These are phyloP conservation scores for Diaperis boleti DNA, from an alignment of 2,888 invertebrate genomes.

Conservation along the genomic window DNA sequence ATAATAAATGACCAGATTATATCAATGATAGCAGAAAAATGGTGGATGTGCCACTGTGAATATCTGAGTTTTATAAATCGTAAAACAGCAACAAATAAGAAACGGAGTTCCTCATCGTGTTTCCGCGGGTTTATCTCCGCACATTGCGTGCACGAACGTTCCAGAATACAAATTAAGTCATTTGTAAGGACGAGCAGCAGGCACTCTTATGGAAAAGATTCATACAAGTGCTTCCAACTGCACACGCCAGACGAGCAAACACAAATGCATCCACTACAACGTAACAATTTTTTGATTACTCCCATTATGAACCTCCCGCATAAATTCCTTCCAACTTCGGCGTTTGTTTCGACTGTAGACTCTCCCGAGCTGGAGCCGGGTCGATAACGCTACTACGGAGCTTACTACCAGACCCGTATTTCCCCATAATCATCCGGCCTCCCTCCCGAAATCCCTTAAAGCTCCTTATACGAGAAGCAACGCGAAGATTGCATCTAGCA, in stretches of 20 bases:
- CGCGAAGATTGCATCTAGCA: no score
- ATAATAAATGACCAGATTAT: no score
- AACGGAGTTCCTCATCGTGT: no score
- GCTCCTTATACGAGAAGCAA: background rate
- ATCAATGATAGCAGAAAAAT: no score
- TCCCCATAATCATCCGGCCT: conserved; percentile 17
- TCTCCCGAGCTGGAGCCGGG: conserved; percentile 23
- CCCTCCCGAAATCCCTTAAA: conserved; percentile 18
- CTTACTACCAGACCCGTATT: conserved; percentile 31
- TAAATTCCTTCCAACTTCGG: conserved; percentile 1
- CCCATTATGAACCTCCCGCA: background rate
- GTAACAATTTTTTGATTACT: background rate
- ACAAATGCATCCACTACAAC: background rate
- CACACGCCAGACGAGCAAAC: background rate
- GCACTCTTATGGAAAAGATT: background rate
- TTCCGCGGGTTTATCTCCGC: no score
- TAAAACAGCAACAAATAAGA: background rate
- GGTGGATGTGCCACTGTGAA: no score
- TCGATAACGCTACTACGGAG: conserved; percentile 32
- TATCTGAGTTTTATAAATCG: no score
- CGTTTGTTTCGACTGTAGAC: conserved; percentile 27
- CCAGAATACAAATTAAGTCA: conserved; percentile 12
- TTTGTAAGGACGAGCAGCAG: background rate
- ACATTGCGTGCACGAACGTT: no score
- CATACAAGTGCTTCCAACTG: no score